A percentile compares a stretch with the other conserved stretches of the same genome.
These are phyloP conservation scores for Acanthurus lineatus DNA, from an alignment of 2,797 vertebrate species.

Conservation along the genomic window DNA sequence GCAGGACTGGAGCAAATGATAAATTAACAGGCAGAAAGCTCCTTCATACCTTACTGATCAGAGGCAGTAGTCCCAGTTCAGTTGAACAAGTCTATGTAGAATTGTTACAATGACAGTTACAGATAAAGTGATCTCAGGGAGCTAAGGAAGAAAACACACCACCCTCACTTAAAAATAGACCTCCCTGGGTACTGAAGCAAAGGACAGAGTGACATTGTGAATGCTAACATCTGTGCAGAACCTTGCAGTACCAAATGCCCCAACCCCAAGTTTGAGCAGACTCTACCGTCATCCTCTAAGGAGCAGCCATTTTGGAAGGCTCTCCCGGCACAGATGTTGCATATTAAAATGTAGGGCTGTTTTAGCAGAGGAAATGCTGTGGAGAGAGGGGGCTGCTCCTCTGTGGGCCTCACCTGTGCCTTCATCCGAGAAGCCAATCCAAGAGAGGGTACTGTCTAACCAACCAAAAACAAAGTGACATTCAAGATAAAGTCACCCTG, in stretches of 20 bases:
- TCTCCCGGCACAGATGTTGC: conserved; percentile 91
- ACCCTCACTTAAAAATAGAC: conserved; percentile 83
- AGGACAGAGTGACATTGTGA: conserved; percentile 90
- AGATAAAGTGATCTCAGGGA: conserved; percentile 81
- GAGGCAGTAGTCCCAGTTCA: conserved; percentile 59
- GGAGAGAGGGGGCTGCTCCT: conserved; percentile 79
- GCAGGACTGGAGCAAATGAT: conserved; percentile 45
- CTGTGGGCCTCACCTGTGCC: conserved; percentile 88
- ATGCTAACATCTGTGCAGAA: conserved; percentile 89
- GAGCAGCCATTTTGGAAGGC: conserved; percentile 91
- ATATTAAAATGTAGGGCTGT: conserved; percentile 90
- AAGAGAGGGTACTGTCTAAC: conserved; percentile 86
- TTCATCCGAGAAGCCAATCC: conserved; percentile 89
- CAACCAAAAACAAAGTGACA: conserved; percentile 90
- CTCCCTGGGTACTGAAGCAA: conserved; percentile 83
- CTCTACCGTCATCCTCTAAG: conserved; percentile 88
- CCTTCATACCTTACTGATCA: conserved; percentile 72
- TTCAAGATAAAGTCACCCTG: conserved; percentile 89
- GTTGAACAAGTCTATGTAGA: conserved; percentile 64
- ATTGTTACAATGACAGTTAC: conserved; percentile 75
- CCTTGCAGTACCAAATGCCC: conserved; percentile 86
- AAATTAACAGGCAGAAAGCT: conserved; percentile 57
- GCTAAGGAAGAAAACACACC: conserved; percentile 81
- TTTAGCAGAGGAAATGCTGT: conserved; percentile 78
- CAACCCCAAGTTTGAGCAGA: conserved; percentile 88